A percentile compares a stretch with the other conserved stretches of the same genome.
phyloP scores from a whole-genome alignment of 2,888 invertebrate genomes.

The Agriopis marginaria region DNA sequence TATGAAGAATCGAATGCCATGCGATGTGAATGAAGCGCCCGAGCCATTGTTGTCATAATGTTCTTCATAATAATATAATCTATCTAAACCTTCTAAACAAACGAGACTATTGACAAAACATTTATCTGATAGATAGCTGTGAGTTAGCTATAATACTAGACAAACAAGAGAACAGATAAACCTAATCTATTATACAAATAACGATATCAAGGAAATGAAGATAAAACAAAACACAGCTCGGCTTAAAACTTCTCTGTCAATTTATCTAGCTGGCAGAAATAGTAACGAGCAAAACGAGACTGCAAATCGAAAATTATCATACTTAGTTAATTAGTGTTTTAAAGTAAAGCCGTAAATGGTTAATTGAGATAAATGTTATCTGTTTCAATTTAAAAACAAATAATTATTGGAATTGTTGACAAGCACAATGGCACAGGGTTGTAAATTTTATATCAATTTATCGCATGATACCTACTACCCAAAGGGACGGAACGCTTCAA shows the following conservation, averaged over 20 bases:
- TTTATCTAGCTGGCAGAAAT: no score
- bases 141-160: neutral
- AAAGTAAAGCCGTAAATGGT: no score
- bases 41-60: neutral
- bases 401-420: neutral
- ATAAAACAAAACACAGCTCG: neutral
- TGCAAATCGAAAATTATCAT: no score
- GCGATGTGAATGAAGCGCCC: neutral
- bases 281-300: no score
- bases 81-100: constrained; percentile 9
- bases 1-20: neutral
- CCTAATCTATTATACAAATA: neutral
- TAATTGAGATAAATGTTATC: neutral
- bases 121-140: neutral
- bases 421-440: neutral
- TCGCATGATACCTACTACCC: no score
- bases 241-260: no score
- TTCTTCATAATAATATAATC: neutral
- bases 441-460: neutral
- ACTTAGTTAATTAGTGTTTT: no score
- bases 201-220: neutral
- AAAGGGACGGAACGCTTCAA: no score
- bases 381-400: no score
- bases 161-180: constrained; percentile 6
- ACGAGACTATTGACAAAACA: constrained; percentile 7